These are phyloP conservation scores for Orussus abietinus DNA, from an alignment of 1,140 invertebrate species.

Conservation along the genomic window DNA sequence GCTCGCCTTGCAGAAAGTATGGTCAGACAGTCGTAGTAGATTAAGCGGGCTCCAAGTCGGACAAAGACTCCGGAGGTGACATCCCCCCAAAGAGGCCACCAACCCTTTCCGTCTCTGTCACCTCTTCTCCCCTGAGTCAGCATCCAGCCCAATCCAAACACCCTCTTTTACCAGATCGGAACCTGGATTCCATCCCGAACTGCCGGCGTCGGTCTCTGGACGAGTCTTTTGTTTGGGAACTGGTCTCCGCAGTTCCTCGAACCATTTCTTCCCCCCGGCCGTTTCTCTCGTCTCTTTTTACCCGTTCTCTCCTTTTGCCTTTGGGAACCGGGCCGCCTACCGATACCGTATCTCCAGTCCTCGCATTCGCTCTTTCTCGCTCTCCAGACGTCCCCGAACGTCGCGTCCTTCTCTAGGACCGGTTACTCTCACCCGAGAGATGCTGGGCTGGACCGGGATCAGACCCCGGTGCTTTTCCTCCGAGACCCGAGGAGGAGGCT, in stretches of 20 bases:
- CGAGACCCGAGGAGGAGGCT: too few relatives aligned
- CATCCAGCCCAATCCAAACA: too few relatives aligned
- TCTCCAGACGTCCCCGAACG: too few relatives aligned
- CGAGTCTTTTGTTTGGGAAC: constrained; percentile 42
- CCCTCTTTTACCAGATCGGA: too few relatives aligned
- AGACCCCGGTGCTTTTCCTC: too few relatives aligned
- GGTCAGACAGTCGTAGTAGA: constrained; percentile 10
- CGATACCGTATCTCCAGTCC: too few relatives aligned
- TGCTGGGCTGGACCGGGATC: too few relatives aligned
- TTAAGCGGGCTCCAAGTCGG: constrained; percentile 20
- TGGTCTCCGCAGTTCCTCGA: constrained; percentile 39
- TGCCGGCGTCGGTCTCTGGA: too few relatives aligned
- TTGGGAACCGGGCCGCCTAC: too few relatives aligned
- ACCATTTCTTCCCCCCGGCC: constrained; percentile 36
- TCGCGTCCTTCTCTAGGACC: too few relatives aligned
- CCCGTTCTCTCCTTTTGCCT: constrained; percentile 3
- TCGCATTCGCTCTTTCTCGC: constrained; percentile 6
- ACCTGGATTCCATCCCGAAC: constrained; percentile 17
- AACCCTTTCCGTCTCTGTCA: constrained; percentile 13
- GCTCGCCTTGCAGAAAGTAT: too few relatives aligned
- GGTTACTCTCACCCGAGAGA: too few relatives aligned
- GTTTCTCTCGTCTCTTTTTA: constrained; percentile 5
- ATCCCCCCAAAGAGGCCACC: constrained; percentile 12
- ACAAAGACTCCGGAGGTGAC: constrained; percentile 24
- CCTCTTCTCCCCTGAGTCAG: constrained; percentile 17